Evolutionary conservation across 2,797 vertebrate species (phyloP), one percentile per base, ranked within the genome.

Genomic region (Bradypodion pumilum): DNA sequence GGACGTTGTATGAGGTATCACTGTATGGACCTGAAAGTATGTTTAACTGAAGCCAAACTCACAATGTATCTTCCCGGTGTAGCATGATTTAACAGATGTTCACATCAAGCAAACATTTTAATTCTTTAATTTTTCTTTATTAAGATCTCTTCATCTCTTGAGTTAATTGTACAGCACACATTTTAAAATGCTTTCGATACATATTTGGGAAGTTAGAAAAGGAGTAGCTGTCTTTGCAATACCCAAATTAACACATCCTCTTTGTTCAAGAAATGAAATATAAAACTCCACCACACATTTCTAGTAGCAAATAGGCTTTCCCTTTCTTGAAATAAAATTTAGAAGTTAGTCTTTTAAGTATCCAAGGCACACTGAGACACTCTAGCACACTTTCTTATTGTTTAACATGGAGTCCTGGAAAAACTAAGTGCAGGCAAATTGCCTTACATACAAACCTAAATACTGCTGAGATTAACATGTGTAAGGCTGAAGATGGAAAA

Each of bases 331-430:
- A 42, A 82, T 49, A 49, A 23, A 66, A n/a, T n/a, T n/a, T n/a
- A n/a, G n/a, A n/a, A n/a, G n/a, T n/a, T n/a, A n/a, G n/a, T n/a
- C n/a, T 35, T 25, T 77, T 88, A 82, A 86, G 49, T n/a, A 73
- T 56, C 69, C 87, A 91, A 94, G 92, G 92, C 91, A 94, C 91
- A 56, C 15, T 70, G 84, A 82, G 87, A 91, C 89, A 86, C 87
- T 46, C 23, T 32, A 79, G 40, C 19, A 49, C 12, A n/a, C 0
- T 10, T 85, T 83, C 89, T 85, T 91, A 74, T 85, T 86, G 3
- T 89, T 87, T n/a, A n/a, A n/a, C n/a, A n/a, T n/a, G n/a, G 78
- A 86, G 32, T 8, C 62, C 52, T 83, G 89, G 74, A 89, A 89
- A 90, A 80, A 90, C 83, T 59, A 92, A 91, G 84, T 85, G 86